Evolutionary conservation across 2,797 vertebrate genomes (phyloP).

Genomic region (Catamblyrhynchus diadema): DNA sequence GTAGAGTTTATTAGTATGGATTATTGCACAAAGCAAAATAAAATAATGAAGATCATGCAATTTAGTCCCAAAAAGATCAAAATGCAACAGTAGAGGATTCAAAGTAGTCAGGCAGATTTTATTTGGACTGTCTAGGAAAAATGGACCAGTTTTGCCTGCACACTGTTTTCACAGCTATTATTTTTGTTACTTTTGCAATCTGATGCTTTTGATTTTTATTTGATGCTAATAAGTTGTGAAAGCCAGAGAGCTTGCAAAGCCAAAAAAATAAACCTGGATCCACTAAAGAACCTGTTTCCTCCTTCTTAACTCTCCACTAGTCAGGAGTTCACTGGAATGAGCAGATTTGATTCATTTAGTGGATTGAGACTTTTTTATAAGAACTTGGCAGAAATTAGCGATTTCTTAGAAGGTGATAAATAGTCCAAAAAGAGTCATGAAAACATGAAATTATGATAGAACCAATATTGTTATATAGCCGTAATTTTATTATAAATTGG

Average conservation of each 20-base stretch:
- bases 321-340: background rate
- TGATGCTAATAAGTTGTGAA: slow-evolving; percentile 37
- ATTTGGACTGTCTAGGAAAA: background rate
- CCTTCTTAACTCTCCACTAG: background rate
- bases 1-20: background rate
- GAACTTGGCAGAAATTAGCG: background rate
- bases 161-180: background rate
- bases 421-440: background rate
- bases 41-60: background rate
- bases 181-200: slow-evolving; percentile 25
- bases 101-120: background rate
- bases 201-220: slow-evolving; percentile 36
- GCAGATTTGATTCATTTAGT: background rate
- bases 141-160: background rate
- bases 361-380: background rate
- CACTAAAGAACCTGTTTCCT: slow-evolving; percentile 14
- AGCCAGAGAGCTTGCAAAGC: slow-evolving; percentile 12
- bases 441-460: background rate
- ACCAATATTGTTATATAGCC: too few relatives aligned
- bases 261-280: slow-evolving; percentile 40
- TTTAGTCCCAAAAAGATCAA: background rate
- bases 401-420: background rate
- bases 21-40: slow-evolving; percentile 1
- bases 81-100: background rate
- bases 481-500: too few relatives aligned